Evolutionary conservation across 2,797 vertebrate species (phyloP).

Genomic region (Lycodopsis pacificus): DNA sequence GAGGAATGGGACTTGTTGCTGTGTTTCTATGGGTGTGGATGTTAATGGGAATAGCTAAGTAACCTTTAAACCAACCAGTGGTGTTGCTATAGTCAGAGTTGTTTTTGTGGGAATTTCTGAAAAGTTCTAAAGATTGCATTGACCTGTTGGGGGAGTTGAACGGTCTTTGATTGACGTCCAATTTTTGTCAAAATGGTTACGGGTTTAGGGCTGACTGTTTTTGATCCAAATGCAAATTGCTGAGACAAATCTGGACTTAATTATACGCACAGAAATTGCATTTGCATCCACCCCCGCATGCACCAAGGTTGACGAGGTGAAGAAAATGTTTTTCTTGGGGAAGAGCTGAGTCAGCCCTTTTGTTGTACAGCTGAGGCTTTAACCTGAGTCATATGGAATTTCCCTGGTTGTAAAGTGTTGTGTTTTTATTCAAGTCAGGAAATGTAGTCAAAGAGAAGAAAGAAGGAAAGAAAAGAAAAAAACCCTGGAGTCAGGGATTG

Average conservation of each 20-base stretch:
- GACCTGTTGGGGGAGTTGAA: not conserved
- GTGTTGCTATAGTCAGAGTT: conserved; percentile 1
- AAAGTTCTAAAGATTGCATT: not conserved
- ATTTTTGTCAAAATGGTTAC: not conserved
- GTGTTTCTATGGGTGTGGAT: conserved; percentile 55
- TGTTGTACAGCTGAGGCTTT: conserved; percentile 62
- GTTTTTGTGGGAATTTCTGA: conserved; percentile 23
- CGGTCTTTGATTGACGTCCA: not conserved
- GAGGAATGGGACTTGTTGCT: conserved; percentile 40
- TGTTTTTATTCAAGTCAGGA: conserved; percentile 63
- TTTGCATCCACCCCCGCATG: conserved; percentile 44
- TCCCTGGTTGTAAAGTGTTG: conserved; percentile 61
- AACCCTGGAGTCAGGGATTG: not conserved
- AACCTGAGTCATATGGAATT: conserved; percentile 73
- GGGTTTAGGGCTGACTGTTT: not conserved
- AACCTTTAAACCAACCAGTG: not conserved
- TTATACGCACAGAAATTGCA: not conserved
- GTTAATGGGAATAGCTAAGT: conserved; percentile 47
- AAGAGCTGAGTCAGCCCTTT: conserved; percentile 62
- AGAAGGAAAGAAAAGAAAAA: not conserved
- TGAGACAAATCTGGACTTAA: conserved; percentile 32
- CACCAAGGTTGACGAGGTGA: conserved; percentile 44
- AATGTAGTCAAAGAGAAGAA: conserved; percentile 28
- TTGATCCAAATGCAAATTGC: not conserved
- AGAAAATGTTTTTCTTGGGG: conserved; percentile 58